These are phyloP conservation scores for Pollenia amentaria DNA, from an alignment of 2,888 invertebrate species.

Conservation along the genomic window DNA sequence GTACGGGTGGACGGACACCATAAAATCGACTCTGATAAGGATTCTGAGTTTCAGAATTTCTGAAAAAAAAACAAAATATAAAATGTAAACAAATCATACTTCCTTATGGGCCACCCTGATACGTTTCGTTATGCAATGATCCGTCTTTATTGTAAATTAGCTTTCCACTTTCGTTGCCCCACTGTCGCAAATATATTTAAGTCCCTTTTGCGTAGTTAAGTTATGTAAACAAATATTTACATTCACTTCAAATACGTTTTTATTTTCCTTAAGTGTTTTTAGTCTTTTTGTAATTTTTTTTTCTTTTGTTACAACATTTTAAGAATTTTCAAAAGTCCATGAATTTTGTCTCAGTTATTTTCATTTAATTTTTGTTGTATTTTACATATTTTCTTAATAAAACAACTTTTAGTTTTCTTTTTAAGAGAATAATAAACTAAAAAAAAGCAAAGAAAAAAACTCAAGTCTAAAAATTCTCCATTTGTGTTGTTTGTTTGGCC, in stretches of 20 bases:
- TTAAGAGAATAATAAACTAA: conserved; percentile 2
- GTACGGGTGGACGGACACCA: no score
- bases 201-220: conserved; percentile 53
- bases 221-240: conserved; percentile 71
- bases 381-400: conserved; percentile 30
- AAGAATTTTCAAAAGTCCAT: conserved; percentile 50
- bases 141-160: no score
- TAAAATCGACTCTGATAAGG: no score
- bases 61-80: no score
- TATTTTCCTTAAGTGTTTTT: conserved; percentile 27
- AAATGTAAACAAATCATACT: no score
- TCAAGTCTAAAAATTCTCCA: background rate
- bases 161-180: background rate
- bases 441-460: background rate
- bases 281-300: conserved; percentile 14
- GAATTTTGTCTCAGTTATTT: conserved; percentile 34
- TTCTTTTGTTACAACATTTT: conserved; percentile 24
- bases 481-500: conserved; percentile 16
- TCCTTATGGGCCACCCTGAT: no score
- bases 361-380: conserved; percentile 21
- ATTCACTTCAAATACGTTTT: conserved; percentile 57
- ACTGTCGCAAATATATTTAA: conserved; percentile 43
- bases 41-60: no score
- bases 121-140: no score
- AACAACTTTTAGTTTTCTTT: conserved; percentile 10